phyloP scores from a whole-genome alignment of 2,797 vertebrate genomes.

The Chelmon rostratus region DNA sequence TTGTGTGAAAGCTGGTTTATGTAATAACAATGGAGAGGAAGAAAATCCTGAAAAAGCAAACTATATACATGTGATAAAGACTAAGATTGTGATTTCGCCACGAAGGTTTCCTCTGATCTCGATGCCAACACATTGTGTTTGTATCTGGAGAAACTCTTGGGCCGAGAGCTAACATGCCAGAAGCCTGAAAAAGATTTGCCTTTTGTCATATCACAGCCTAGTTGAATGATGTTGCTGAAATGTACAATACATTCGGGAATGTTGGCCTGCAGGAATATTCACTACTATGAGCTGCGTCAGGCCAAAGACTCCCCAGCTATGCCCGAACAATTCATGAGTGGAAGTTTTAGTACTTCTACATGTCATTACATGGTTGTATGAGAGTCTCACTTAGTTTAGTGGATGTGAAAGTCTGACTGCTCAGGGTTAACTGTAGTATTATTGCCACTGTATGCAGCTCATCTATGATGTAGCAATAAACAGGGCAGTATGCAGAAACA shows the following conservation, averaged over 20 bases:
- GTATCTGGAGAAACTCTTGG: neutral
- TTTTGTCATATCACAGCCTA: neutral
- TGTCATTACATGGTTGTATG: neutral
- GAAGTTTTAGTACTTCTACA: neutral
- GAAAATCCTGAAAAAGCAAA: neutral
- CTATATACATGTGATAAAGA: neutral
- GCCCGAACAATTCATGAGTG: neutral
- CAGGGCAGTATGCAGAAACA: neutral
- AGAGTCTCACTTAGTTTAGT: neutral
- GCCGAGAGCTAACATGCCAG: neutral
- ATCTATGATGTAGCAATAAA: neutral
- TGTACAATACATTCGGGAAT: neutral
- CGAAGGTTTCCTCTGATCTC: neutral
- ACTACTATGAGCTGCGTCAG: neutral
- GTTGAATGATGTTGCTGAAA: constrained; percentile 10
- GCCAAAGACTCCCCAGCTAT: neutral
- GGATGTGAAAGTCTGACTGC: neutral
- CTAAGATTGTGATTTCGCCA: neutral
- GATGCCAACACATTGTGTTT: neutral
- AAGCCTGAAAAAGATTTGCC: neutral
- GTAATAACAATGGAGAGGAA: neutral
- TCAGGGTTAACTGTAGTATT: neutral
- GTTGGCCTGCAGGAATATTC: neutral
- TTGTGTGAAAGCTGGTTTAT: neutral
- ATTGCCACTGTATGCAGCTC: neutral